Evolutionary conservation across 2,888 invertebrate species (phyloP).

Genomic region (Scaptomyza reducta): DNA sequence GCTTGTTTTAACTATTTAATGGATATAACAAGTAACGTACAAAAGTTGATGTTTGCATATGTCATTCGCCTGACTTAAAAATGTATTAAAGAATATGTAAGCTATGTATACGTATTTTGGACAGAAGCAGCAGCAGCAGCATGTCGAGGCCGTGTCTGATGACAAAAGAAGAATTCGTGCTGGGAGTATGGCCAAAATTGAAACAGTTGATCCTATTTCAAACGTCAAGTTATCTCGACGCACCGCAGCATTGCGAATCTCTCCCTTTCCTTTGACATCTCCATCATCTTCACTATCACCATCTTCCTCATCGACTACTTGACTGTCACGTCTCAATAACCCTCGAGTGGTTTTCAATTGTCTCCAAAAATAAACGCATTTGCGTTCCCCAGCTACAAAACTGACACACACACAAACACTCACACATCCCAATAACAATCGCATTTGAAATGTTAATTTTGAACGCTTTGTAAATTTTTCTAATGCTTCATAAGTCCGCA

Average conservation of each 20-base stretch:
- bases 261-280: neutral
- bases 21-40: no score
- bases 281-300: neutral
- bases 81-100: neutral
- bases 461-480: constrained; percentile 74
- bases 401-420: constrained; percentile 16
- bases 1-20: no score
- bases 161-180: constrained; percentile 25
- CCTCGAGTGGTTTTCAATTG: constrained; percentile 81
- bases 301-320: constrained; percentile 63
- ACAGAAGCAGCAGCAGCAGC: neutral
- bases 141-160: constrained; percentile 18
- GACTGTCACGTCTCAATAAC: constrained; percentile 80
- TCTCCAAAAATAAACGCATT: constrained; percentile 80
- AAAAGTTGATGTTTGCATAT: constrained; percentile 32
- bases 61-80: constrained; percentile 53
- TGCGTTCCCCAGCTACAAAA: constrained; percentile 57
- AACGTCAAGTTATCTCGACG: constrained; percentile 69
- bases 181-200: constrained; percentile 34
- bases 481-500: constrained; percentile 68
- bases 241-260: constrained; percentile 42
- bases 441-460: constrained; percentile 79
- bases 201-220: constrained; percentile 71
- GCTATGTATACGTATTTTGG: neutral
- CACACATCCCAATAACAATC: constrained; percentile 49